Conservation (phyloP, 1,140 invertebrate species). For the Atta colombica region DNA sequence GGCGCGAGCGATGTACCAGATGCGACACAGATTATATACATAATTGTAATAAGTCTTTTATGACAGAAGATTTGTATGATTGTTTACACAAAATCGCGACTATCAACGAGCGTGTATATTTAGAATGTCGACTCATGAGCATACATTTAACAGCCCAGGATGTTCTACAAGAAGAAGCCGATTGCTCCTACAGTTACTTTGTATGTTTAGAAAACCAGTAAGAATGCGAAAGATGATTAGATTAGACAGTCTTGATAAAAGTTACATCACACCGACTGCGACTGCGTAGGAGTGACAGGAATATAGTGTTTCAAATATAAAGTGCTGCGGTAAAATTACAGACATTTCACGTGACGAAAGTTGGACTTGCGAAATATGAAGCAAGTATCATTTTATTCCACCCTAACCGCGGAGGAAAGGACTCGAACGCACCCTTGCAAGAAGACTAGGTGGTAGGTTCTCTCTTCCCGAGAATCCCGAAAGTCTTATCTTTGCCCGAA, state of each 20-base stretch:
- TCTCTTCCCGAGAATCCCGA: constrained; percentile 29
- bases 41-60: constrained; percentile 54
- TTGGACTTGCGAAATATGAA: constrained; percentile 68
- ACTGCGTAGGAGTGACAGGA: constrained; percentile 1
- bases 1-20: constrained; percentile 34
- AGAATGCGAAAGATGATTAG: constrained; percentile 28
- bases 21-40: constrained; percentile 19
- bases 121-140: not conserved
- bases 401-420: constrained; percentile 81
- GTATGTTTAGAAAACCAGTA: not conserved
- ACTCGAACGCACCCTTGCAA: constrained; percentile 81
- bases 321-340: constrained; percentile 41
- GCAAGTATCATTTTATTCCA: constrained; percentile 79
- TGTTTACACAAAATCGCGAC: constrained; percentile 24
- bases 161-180: not conserved
- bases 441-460: constrained; percentile 83
- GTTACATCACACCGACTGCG: not conserved
- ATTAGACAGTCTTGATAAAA: constrained; percentile 24
- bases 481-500: not conserved
- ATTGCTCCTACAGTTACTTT: not conserved
- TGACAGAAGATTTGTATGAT: not conserved
- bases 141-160: not conserved
- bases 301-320: constrained; percentile 47
- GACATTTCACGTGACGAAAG: constrained; percentile 31
- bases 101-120: constrained; percentile 4